phyloP scores from a whole-genome alignment of 2,888 invertebrate species.

The Dynastes tityus region DNA sequence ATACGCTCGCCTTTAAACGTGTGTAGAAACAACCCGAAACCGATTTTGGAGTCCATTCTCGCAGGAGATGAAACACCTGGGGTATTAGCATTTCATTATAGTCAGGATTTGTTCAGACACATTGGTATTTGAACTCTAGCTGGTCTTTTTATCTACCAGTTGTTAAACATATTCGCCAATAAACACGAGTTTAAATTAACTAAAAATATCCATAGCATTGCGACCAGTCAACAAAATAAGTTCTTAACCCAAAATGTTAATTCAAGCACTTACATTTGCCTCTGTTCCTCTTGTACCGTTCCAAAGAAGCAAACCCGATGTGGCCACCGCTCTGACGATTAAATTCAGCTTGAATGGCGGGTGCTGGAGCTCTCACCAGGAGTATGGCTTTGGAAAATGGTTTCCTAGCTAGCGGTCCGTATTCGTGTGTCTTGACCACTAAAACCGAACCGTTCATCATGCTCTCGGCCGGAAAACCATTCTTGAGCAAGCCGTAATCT shows the following conservation, averaged over 20 bases:
- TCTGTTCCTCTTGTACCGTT: conserved; percentile 76
- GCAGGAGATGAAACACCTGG: no score
- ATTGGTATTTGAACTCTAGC: no score
- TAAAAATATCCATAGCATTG: no score
- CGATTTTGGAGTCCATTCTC: no score
- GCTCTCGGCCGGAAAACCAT: conserved; percentile 87
- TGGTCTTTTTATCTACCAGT: no score
- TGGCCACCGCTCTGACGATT: conserved; percentile 87
- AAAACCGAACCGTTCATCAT: conserved; percentile 83
- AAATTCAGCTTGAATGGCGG: conserved; percentile 85
- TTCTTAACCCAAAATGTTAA: no score
- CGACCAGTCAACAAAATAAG: neutral
- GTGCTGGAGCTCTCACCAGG: conserved; percentile 80
- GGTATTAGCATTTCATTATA: no score
- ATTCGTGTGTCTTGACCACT: conserved; percentile 86
- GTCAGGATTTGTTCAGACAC: no score
- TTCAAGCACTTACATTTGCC: conserved; percentile 73
- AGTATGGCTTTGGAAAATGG: conserved; percentile 80
- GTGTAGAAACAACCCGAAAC: no score
- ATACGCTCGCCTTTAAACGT: no score
- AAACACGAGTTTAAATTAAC: no score
- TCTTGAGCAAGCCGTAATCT: conserved; percentile 83
- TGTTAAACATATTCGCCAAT: no score
- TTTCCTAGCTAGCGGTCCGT: conserved; percentile 75
- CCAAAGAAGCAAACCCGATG: conserved; percentile 83